A percentile compares a stretch with the other conserved stretches of the same genome.
These are phyloP conservation scores for Hyperoodon ampullatus DNA, from an alignment of 2,113 vertebrate species.

Conservation along the genomic window DNA sequence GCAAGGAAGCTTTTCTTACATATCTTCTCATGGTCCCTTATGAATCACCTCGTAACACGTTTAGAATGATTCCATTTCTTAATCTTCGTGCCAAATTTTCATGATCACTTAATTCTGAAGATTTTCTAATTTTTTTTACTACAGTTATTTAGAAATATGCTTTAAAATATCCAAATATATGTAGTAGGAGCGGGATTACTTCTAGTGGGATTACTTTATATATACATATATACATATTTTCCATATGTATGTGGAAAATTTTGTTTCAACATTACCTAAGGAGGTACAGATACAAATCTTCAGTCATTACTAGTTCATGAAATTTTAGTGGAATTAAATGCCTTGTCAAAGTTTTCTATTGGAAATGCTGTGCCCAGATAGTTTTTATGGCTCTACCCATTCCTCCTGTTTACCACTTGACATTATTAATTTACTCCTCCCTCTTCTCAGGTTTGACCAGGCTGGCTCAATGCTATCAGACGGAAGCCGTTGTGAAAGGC, in stretches of 20 bases:
- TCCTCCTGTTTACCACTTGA: background rate
- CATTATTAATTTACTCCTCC: background rate
- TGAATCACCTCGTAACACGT: background rate
- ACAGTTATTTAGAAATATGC: background rate
- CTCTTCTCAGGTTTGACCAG: background rate
- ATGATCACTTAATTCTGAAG: background rate
- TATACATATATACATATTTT: background rate
- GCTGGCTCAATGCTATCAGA: background rate
- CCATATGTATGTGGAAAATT: background rate
- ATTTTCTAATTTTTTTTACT: background rate
- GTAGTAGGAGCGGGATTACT: background rate
- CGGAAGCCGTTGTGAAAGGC: background rate
- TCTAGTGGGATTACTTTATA: background rate
- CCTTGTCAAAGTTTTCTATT: background rate
- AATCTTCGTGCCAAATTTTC: background rate
- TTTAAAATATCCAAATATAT: slow-evolving; percentile 16
- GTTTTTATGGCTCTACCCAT: background rate
- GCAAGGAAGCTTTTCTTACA: background rate
- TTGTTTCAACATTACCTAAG: slow-evolving; percentile 26
- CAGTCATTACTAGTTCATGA: slow-evolving; percentile 14
- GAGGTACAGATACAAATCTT: background rate
- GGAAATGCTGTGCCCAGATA: background rate
- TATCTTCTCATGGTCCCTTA: background rate
- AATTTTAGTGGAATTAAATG: slow-evolving; percentile 10
- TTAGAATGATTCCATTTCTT: background rate